Percentiles rank a stretch among this genome's conserved stretches.
Evolutionary conservation across 2,888 invertebrate genomes (phyloP).

Genomic region (Chrysomela aeneicollis): DNA sequence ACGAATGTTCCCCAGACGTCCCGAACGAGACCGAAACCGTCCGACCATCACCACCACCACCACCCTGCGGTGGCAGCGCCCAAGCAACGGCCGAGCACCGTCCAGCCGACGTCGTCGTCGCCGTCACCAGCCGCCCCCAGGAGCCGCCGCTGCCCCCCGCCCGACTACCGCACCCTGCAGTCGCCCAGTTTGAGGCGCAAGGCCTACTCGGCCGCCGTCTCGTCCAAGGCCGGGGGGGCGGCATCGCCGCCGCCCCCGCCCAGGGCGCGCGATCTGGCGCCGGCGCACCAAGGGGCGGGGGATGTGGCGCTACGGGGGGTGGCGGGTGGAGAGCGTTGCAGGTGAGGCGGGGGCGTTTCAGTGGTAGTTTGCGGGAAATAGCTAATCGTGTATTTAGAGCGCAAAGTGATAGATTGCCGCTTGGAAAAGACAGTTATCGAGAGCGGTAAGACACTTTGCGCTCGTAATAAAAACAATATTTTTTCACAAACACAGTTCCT

Average conservation of each 20-base stretch:
- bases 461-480: too few species aligned
- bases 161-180: constrained; percentile 40
- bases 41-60: not conserved
- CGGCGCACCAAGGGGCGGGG: too few species aligned
- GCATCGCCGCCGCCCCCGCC: not conserved
- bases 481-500: too few species aligned
- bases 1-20: constrained; percentile 14
- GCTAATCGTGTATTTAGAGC: too few species aligned
- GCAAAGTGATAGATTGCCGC: too few species aligned
- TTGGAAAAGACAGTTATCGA: too few species aligned
- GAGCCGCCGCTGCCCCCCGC: constrained; percentile 1
- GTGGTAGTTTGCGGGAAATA: too few species aligned
- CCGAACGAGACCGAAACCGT: constrained; percentile 17
- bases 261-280: not conserved
- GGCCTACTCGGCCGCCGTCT: constrained; percentile 44
- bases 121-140: not conserved
- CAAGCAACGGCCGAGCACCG: constrained; percentile 29
- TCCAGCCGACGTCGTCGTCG: constrained; percentile 25
- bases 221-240: constrained; percentile 28
- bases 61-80: too few species aligned
- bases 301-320: too few species aligned
- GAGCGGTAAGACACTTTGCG: too few species aligned
- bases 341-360: too few species aligned
- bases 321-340: too few species aligned
- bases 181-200: constrained; percentile 43